Conservation (phyloP, 2,113 vertebrate species). For the Lophotis ruficrista region DNA sequence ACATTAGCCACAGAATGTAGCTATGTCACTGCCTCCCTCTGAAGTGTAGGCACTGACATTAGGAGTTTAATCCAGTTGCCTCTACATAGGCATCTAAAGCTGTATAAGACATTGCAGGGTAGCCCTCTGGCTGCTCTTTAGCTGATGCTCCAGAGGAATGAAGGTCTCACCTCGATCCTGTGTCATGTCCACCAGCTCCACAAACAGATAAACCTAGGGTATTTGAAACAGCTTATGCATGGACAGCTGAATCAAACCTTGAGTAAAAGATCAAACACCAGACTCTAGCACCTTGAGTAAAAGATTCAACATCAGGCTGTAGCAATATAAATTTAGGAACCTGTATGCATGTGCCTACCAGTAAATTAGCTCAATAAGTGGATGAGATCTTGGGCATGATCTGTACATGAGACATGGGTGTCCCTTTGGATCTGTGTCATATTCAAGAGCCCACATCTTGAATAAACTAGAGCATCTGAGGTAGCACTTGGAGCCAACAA, state of each 20-base stretch:
- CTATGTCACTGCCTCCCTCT: not conserved
- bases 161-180: not conserved
- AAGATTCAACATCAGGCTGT: not conserved
- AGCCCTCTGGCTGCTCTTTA: not conserved
- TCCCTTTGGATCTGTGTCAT: not conserved
- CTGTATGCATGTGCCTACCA: not conserved
- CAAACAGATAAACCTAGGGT: not conserved
- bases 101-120: not conserved
- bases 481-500: not conserved
- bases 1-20: not conserved
- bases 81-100: not conserved
- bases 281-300: not conserved
- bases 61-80: not conserved
- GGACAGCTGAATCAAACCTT: not conserved
- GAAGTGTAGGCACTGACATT: not conserved
- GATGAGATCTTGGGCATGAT: not conserved
- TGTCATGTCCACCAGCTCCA: not conserved
- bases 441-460: not conserved
- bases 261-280: not conserved
- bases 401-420: not conserved
- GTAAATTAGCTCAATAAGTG: not conserved
- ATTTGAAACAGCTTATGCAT: not conserved
- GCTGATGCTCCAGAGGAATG: not conserved
- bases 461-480: not conserved
- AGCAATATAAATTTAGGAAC: not conserved